Conservation (phyloP, 1,140 invertebrate genomes). For the Zaprionus tsacasi region DNA sequence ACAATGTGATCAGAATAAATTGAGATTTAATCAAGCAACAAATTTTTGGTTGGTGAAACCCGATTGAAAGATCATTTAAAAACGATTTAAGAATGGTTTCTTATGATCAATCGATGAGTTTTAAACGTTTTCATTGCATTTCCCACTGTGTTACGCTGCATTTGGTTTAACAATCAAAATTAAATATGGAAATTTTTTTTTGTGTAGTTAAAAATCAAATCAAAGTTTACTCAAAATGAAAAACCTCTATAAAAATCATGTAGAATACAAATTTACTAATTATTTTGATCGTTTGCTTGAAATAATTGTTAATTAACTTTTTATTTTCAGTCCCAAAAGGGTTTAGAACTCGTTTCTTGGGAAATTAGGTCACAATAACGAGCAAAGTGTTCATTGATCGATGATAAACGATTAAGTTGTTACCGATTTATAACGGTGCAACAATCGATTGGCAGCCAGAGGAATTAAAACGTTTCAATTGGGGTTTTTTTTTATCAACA, state of each 20-base stretch:
- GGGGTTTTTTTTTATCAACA: not conserved
- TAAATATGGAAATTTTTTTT: slow-evolving; percentile 45
- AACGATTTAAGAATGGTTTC: slow-evolving; percentile 40
- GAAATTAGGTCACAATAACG: slow-evolving; percentile 25
- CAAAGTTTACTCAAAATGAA: not conserved
- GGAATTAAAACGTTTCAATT: slow-evolving; percentile 23
- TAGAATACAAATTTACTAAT: not conserved
- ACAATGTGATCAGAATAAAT: slow-evolving; percentile 51
- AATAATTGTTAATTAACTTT: slow-evolving; percentile 10
- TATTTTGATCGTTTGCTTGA: not conserved
- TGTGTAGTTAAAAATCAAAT: slow-evolving; percentile 23
- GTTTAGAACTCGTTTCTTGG: slow-evolving; percentile 18
- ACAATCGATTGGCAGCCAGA: slow-evolving; percentile 9
- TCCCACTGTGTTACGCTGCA: slow-evolving; percentile 35
- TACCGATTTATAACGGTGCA: slow-evolving; percentile 33
- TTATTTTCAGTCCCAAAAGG: not conserved
- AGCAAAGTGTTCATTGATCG: slow-evolving; percentile 27
- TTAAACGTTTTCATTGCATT: slow-evolving; percentile 5
- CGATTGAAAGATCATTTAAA: slow-evolving; percentile 34
- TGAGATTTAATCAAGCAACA: slow-evolving; percentile 42
- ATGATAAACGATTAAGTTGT: slow-evolving; percentile 22
- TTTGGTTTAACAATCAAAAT: slow-evolving; percentile 29
- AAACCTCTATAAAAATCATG: not conserved
- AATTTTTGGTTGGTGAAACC: slow-evolving; percentile 25
- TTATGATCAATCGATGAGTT: not conserved